Evolutionary conservation across 1,140 invertebrate species (phyloP).

Genomic region (Anadara kagoshimensis): DNA sequence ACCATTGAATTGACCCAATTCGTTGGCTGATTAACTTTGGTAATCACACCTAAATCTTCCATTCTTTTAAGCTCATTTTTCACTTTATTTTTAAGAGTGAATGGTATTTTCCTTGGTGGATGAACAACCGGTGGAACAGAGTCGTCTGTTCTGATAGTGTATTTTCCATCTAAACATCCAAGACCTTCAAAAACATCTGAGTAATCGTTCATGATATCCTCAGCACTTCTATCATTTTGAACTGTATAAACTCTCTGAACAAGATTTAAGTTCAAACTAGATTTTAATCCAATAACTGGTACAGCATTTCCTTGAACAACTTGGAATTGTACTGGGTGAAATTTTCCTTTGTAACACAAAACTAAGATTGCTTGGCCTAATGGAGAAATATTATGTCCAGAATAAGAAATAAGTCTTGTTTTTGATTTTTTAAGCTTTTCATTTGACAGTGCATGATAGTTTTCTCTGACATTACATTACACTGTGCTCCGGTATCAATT

Average conservation of each 20-base stretch:
- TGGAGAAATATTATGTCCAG: constrained; percentile 4
- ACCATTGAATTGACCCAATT: constrained; percentile 75
- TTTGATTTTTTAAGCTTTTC: constrained; percentile 2
- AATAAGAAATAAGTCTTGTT: constrained; percentile 3
- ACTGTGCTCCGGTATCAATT: constrained; percentile 31
- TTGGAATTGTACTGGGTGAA: constrained; percentile 3
- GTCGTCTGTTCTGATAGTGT: constrained; percentile 53
- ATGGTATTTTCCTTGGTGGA: constrained; percentile 57
- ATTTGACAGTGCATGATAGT: neutral
- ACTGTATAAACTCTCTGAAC: constrained; percentile 3
- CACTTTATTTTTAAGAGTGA: constrained; percentile 21
- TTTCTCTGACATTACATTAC: constrained; percentile 25
- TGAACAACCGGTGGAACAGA: constrained; percentile 44
- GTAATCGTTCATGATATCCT: constrained; percentile 10
- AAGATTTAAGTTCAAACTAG: constrained; percentile 3
- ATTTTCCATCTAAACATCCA: constrained; percentile 25
- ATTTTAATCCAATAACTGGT: neutral
- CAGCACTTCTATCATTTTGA: neutral
- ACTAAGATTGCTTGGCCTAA: neutral
- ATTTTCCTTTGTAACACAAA: neutral
- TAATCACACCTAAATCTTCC: constrained; percentile 30
- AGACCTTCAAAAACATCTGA: constrained; percentile 37
- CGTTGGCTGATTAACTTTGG: constrained; percentile 61
- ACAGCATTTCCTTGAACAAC: neutral
- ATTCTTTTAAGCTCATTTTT: constrained; percentile 38